Conservation (phyloP, 2,113 vertebrate species). For the Typhlomys cinereus region DNA sequence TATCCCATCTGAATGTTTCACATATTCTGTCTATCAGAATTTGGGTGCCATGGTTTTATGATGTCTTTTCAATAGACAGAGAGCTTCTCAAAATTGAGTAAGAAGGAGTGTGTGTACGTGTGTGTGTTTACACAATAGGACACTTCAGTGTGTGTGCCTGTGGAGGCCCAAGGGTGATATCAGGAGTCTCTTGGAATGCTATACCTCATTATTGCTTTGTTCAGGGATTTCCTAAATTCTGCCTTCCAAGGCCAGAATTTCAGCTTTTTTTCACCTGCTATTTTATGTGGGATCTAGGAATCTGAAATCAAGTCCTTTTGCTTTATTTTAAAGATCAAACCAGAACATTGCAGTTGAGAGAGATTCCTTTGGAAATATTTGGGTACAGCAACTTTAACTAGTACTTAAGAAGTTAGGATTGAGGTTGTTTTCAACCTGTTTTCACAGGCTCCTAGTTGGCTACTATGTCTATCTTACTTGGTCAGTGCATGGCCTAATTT, state of each 20-base stretch:
- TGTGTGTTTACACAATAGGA: too few species aligned
- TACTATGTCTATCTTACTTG: background rate
- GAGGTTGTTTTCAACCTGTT: background rate
- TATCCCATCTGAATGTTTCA: background rate
- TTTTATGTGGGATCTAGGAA: too few species aligned
- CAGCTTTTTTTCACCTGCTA: too few species aligned
- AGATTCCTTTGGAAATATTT: background rate
- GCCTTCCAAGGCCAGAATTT: too few species aligned
- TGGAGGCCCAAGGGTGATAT: too few species aligned
- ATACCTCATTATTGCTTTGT: too few species aligned
- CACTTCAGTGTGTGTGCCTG: too few species aligned
- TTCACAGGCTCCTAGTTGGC: background rate
- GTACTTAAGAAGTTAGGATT: background rate
- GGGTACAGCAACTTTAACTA: background rate
- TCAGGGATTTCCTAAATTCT: too few species aligned
- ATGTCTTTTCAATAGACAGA: background rate
- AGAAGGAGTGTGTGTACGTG: too few species aligned
- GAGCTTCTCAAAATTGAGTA: background rate
- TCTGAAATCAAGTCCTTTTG: too few species aligned
- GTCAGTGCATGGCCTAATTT: background rate
- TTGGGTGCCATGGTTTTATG: background rate
- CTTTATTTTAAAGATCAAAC: slow-evolving; percentile 11
- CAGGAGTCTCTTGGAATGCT: too few species aligned
- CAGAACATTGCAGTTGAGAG: background rate
- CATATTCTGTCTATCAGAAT: background rate